A percentile compares a stretch with the other conserved stretches of the same genome.
These are phyloP conservation scores for Sialia sialis DNA, from an alignment of 2,113 vertebrate genomes.

Conservation along the genomic window DNA sequence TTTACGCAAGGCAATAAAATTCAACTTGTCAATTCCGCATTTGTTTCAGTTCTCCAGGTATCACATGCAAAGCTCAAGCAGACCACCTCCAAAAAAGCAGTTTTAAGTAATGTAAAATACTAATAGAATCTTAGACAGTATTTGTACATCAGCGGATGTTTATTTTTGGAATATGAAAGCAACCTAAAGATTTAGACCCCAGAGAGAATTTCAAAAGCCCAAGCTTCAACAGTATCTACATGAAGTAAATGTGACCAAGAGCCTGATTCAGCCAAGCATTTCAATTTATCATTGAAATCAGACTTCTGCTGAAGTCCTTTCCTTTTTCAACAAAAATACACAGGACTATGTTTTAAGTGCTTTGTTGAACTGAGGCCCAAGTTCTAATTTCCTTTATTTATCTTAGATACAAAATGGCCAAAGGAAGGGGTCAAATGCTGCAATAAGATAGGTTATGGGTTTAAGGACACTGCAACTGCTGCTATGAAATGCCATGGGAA, in stretches of 20 bases:
- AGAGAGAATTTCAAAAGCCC: background rate
- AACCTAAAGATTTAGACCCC: background rate
- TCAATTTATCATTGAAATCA: constrained; percentile 11
- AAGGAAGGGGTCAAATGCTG: constrained; percentile 47
- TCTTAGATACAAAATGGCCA: constrained; percentile 44
- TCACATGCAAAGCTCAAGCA: background rate
- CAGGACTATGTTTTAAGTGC: constrained; percentile 43
- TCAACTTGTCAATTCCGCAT: background rate
- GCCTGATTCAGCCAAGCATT: background rate
- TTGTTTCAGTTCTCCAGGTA: background rate
- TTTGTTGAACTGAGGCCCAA: constrained; percentile 60
- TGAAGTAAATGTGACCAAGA: background rate
- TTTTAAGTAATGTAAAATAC: background rate
- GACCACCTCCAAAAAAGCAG: background rate
- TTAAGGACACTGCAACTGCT: background rate
- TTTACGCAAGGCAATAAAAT: background rate
- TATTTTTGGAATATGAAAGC: background rate
- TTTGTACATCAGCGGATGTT: background rate
- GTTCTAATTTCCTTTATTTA: constrained; percentile 64
- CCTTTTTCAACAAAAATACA: constrained; percentile 31
- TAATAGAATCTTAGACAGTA: background rate
- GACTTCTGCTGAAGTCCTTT: background rate
- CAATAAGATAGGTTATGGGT: constrained; percentile 7
- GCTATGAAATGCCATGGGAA: background rate
- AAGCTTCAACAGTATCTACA: background rate